Evolutionary conservation across 2,797 vertebrate genomes (phyloP), one percentile per base, ranked within the genome.

Genomic region (Lagodon rhomboides): DNA sequence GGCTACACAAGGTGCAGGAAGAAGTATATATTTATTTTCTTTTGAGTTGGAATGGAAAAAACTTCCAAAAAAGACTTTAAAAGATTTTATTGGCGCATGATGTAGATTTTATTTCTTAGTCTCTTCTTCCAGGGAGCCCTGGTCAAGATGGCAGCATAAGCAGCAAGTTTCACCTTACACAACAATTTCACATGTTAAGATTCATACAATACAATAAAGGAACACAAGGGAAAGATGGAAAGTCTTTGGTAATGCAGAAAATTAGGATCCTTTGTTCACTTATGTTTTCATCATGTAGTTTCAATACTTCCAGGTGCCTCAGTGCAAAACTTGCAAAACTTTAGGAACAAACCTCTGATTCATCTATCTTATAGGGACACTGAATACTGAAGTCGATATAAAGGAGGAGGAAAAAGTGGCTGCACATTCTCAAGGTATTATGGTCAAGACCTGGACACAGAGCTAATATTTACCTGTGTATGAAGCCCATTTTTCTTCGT

Each of bases 401-500:
- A 34, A 60, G 58, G 22, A 58, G 54, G 55, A 76, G 61, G 25
- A 54, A 70, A 69, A 81, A 61, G 46, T 72, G 38, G 51, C 78
- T 64, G 46, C 18, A 0, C 47, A 23, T 51, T 80, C 64, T 79
- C 22, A 72, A 70, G 30, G 68, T 58, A 60, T 82, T 76, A 38
- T 75, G 53, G 68, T 50, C 68, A 76, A 75, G 66, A 82, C 56
- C 53, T 80, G 73, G 69, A 79, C 76, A 55, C n/a, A 34, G 54
- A 84, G 65, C 46, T 79, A 72, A 84, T 82, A 81, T 89, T 80
- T 85, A 86, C 55, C 59, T 46, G 55, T 60, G 77, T 79, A 83
- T 73, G 79, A 83, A 71, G 46, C 78, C 79, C 81, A 80, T 91
- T 91, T 81, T 84, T 89, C 91, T 86, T 86, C 34, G 0, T 71